Evolutionary conservation across 2,113 vertebrate genomes (phyloP).

Genomic region (Calidris pygmaea): DNA sequence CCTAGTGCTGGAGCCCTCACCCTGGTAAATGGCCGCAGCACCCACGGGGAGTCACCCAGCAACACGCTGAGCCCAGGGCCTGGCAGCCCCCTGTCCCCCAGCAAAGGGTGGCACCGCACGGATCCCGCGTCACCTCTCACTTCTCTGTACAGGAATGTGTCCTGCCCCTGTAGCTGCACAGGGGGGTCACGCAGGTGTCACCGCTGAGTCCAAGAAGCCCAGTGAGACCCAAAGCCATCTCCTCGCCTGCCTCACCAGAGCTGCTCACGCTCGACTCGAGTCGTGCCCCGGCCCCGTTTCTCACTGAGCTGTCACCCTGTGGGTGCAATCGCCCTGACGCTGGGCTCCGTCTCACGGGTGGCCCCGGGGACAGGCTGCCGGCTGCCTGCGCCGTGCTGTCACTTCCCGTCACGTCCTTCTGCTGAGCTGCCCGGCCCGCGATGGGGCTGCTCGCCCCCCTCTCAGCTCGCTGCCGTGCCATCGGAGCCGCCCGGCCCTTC

Average conservation of each 20-base stretch:
- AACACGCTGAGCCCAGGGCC: background rate
- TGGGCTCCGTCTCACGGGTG: background rate
- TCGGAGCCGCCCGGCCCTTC: fast-evolving
- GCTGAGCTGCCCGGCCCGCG: background rate
- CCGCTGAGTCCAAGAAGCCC: fast-evolving
- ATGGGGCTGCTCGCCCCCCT: background rate
- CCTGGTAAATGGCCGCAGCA: background rate
- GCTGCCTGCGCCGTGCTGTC: background rate
- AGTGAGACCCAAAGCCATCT: background rate
- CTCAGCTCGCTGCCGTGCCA: fast-evolving
- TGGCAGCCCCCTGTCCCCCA: background rate
- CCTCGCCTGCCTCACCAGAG: background rate
- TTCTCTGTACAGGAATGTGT: fast-evolving
- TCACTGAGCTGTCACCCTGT: fast-evolving
- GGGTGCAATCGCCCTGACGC: background rate
- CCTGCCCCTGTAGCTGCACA: fast-evolving
- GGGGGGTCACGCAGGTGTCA: fast-evolving
- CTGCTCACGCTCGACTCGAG: background rate
- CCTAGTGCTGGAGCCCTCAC: background rate
- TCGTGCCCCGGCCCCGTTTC: fast-evolving
- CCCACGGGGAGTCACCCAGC: fast-evolving
- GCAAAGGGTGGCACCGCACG: background rate
- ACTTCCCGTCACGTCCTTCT: background rate
- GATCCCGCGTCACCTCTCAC: fast-evolving
- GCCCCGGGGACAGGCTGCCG: background rate